These are phyloP conservation scores for Heliconius nattereri DNA, from an alignment of 1,140 invertebrate genomes.

Conservation along the genomic window DNA sequence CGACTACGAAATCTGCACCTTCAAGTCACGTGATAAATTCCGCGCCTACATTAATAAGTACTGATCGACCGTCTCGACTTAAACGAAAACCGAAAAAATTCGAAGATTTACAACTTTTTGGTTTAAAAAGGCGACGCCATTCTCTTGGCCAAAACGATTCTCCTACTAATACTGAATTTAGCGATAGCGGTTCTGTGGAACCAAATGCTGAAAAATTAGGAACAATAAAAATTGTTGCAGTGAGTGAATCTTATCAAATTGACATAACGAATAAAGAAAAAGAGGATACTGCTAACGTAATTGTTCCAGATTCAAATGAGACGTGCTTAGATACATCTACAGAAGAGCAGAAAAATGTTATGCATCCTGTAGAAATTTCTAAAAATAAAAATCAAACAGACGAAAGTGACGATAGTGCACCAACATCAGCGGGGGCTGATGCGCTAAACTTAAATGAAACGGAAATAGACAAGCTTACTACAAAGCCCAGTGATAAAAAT, in stretches of 20 bases:
- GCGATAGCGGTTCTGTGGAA: constrained; percentile 15
- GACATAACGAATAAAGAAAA: background rate
- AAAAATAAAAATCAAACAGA: background rate
- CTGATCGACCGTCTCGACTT: constrained; percentile 66
- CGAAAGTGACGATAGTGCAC: background rate
- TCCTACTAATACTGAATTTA: constrained; percentile 28
- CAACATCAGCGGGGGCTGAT: background rate
- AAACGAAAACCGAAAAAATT: constrained; percentile 78
- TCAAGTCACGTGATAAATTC: constrained; percentile 50
- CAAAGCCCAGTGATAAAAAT: background rate
- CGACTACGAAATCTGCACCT: constrained; percentile 29
- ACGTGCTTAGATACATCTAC: background rate
- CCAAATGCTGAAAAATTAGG: constrained; percentile 9
- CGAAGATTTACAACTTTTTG: constrained; percentile 57
- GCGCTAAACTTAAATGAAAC: background rate
- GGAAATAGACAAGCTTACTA: background rate
- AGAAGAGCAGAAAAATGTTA: background rate
- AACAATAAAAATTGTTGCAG: background rate
- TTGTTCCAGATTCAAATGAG: constrained; percentile 5
- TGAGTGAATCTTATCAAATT: background rate
- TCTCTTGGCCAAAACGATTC: constrained; percentile 45
- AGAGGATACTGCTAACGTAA: background rate
- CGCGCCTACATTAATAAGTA: constrained; percentile 54
- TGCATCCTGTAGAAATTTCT: background rate
- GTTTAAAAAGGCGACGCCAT: constrained; percentile 53